phyloP scores from a whole-genome alignment of 1,140 invertebrate genomes.

The Acromyrmex echinatior region DNA sequence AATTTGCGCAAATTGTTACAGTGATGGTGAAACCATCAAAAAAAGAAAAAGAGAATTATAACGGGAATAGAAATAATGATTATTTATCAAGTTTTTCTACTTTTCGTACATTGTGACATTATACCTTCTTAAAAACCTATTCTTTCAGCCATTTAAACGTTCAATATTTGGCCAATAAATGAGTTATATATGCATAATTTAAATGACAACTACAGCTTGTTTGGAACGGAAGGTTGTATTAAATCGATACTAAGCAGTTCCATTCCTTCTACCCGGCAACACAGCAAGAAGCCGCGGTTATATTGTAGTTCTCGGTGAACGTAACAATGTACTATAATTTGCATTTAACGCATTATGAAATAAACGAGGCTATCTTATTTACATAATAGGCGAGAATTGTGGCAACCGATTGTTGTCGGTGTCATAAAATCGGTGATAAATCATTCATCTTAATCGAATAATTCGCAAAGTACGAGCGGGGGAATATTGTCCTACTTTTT shows the following conservation, averaged over 20 bases:
- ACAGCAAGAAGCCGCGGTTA: not conserved
- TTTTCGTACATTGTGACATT: not conserved
- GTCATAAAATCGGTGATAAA: not conserved
- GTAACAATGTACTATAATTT: constrained; percentile 36
- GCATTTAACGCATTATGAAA: constrained; percentile 28
- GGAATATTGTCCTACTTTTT: not conserved
- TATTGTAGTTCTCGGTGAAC: not conserved
- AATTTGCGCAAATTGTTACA: not conserved
- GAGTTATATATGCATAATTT: constrained; percentile 30
- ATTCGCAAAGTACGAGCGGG: not conserved
- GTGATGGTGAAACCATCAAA: no score
- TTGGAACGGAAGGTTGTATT: constrained; percentile 13
- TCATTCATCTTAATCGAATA: not conserved
- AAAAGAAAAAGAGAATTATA: not conserved
- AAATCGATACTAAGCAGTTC: constrained; percentile 41
- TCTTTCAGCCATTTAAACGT: not conserved
- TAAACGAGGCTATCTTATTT: constrained; percentile 20
- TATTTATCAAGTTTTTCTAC: not conserved
- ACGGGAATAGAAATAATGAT: not conserved
- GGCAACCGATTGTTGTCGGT: not conserved
- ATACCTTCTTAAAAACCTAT: not conserved
- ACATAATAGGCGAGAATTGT: constrained; percentile 36
- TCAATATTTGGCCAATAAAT: constrained; percentile 5
- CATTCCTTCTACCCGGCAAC: not conserved
- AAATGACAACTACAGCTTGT: not conserved